Conservation (phyloP, 1,140 invertebrate genomes). For the Stratiolaelaps scimitus region DNA sequence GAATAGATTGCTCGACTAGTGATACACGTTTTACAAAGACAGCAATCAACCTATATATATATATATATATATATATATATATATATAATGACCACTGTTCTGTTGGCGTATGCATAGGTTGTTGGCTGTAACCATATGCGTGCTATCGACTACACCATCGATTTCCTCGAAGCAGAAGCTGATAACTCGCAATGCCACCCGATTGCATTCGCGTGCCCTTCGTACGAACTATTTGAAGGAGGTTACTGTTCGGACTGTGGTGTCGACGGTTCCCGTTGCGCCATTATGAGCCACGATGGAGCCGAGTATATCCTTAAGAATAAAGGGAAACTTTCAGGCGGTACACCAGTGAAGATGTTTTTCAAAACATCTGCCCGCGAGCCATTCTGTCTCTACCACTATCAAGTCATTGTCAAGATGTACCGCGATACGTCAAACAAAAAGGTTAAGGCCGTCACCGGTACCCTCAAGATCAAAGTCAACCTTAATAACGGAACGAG, state of each 20-base stretch:
- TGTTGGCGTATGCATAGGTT: slow-evolving; percentile 60
- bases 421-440: not conserved
- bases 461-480: not conserved
- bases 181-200: not conserved
- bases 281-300: not conserved
- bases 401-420: not conserved
- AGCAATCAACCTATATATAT: no score
- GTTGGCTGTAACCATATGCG: slow-evolving; percentile 70
- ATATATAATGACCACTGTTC: slow-evolving; percentile 17
- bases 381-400: slow-evolving; percentile 16
- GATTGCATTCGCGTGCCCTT: not conserved
- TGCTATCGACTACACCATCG: slow-evolving; percentile 50
- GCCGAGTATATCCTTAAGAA: slow-evolving; percentile 21
- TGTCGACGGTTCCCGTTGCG: slow-evolving; percentile 23
- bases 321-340: not conserved
- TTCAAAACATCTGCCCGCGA: not conserved
- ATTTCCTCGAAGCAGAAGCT: slow-evolving; percentile 3
- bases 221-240: not conserved
- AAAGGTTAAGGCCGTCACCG: not conserved
- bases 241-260: slow-evolving; percentile 24
- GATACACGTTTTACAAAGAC: no score
- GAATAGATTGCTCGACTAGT: no score
- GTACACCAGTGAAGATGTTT: not conserved
- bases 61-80: no score
- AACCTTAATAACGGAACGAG: not conserved